Evolutionary conservation across 2,888 invertebrate genomes (phyloP).

Genomic region (Papilio demoleus): DNA sequence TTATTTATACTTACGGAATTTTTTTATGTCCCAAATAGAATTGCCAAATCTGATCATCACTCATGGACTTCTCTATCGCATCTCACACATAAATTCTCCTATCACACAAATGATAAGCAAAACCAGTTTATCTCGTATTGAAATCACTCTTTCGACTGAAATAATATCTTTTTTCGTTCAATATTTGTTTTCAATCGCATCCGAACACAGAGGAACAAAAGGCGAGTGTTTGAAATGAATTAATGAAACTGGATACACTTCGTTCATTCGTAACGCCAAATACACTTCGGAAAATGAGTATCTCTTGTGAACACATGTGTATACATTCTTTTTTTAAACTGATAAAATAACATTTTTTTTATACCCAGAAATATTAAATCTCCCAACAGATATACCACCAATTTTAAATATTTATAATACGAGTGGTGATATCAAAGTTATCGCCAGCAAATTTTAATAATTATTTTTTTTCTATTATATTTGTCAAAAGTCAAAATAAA

Average conservation of each 20-base stretch:
- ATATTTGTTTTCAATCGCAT: constrained; percentile 22
- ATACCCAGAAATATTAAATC: no score
- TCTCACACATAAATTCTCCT: background rate
- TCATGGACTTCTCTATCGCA: background rate
- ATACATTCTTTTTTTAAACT: no score
- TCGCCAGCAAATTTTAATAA: no score
- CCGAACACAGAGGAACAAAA: constrained; percentile 13
- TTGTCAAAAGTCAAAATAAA: no score
- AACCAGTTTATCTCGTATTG: background rate
- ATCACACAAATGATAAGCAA: background rate
- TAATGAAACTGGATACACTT: constrained; percentile 20
- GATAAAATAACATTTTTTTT: no score
- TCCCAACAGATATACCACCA: no score
- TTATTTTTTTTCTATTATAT: no score
- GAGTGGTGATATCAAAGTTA: no score
- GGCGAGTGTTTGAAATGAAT: background rate
- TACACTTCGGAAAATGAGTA: constrained; percentile 14
- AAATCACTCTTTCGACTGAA: constrained; percentile 12
- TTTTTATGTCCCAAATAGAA: no score
- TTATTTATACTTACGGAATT: no score
- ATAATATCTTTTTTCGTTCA: constrained; percentile 12
- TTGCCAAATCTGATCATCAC: no score
- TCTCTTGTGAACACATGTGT: background rate
- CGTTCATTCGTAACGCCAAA: constrained; percentile 6
- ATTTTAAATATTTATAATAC: no score